Percentiles rank a stretch among this genome's conserved stretches.
phyloP scores from a whole-genome alignment of 2,888 invertebrate genomes.

The Pomacea canaliculata region DNA sequence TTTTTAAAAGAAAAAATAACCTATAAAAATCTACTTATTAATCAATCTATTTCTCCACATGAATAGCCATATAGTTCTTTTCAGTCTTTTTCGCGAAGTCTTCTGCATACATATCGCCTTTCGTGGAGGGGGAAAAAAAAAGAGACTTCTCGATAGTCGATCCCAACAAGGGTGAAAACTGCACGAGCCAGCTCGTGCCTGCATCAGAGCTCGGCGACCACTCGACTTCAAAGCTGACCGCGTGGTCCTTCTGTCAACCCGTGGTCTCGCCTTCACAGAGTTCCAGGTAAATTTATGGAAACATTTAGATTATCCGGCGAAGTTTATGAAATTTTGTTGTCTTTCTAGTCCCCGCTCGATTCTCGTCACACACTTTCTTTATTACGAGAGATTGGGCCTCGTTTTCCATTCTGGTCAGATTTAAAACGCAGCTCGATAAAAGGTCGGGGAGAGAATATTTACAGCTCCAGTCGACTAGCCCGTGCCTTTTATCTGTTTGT shows the following conservation, averaged over 20 bases:
- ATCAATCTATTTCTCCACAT: too few species aligned
- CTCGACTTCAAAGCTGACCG: constrained; percentile 24
- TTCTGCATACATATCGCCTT: too few species aligned
- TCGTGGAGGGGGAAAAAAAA: background rate
- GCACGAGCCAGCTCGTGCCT: background rate
- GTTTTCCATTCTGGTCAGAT: background rate
- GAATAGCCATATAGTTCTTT: too few species aligned
- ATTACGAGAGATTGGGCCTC: constrained; percentile 4
- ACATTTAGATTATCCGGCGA: constrained; percentile 10
- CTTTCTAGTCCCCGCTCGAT: background rate
- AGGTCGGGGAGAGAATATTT: constrained; percentile 1
- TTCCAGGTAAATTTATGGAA: constrained; percentile 14
- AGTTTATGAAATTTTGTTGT: constrained; percentile 23
- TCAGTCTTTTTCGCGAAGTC: too few species aligned
- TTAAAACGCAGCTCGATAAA: background rate
- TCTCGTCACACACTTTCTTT: background rate
- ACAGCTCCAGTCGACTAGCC: background rate
- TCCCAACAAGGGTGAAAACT: background rate
- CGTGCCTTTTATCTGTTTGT: constrained; percentile 42
- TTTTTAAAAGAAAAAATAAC: too few species aligned
- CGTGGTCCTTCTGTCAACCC: constrained; percentile 5
- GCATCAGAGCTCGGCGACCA: constrained; percentile 3
- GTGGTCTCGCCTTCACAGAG: background rate
- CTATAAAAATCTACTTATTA: too few species aligned
- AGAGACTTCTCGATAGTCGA: constrained; percentile 9